phyloP scores from a whole-genome alignment of 2,888 invertebrate genomes.

The Campopleginae sp. region DNA sequence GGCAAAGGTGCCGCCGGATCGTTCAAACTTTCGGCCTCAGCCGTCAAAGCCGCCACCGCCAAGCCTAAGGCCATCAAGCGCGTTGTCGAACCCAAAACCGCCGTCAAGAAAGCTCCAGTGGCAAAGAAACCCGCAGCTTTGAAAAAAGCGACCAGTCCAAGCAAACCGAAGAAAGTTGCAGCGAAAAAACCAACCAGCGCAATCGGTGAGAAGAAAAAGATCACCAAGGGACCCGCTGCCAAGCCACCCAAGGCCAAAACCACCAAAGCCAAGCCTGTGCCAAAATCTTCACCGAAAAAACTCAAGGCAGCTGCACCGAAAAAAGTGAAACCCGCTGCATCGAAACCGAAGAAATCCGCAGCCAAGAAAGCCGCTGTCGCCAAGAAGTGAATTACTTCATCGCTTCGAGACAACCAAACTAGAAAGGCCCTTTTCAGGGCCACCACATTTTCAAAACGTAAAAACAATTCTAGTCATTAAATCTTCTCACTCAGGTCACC shows the following conservation, averaged over 20 bases:
- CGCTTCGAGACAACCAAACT: slow-evolving; percentile 6
- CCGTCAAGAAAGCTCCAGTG: slow-evolving; percentile 69
- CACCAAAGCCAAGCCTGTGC: slow-evolving; percentile 57
- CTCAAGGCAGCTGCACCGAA: slow-evolving; percentile 55
- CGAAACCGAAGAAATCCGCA: slow-evolving; percentile 48
- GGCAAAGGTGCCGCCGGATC: slow-evolving; percentile 85
- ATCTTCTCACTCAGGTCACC: background rate
- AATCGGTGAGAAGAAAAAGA: slow-evolving; percentile 36
- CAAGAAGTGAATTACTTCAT: slow-evolving; percentile 49
- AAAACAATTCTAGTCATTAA: background rate
- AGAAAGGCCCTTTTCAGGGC: slow-evolving; percentile 64
- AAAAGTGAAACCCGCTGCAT: slow-evolving; percentile 52
- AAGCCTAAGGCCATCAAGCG: background rate
- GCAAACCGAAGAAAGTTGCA: slow-evolving; percentile 72
- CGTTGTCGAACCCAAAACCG: slow-evolving; percentile 40
- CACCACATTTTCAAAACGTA: slow-evolving; percentile 43
- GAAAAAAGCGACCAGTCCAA: slow-evolving; percentile 58
- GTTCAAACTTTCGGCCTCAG: slow-evolving; percentile 82
- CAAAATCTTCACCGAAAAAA: slow-evolving; percentile 75
- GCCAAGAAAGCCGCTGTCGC: slow-evolving; percentile 39
- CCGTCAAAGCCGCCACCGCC: slow-evolving; percentile 46
- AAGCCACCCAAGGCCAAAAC: slow-evolving; percentile 68
- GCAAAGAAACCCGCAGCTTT: slow-evolving; percentile 58
- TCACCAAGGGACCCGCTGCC: slow-evolving; percentile 57
- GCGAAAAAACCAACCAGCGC: slow-evolving; percentile 62